These are phyloP conservation scores for Astyanax mexicanus DNA, from an alignment of 2,797 vertebrate species.

Conservation along the genomic window DNA sequence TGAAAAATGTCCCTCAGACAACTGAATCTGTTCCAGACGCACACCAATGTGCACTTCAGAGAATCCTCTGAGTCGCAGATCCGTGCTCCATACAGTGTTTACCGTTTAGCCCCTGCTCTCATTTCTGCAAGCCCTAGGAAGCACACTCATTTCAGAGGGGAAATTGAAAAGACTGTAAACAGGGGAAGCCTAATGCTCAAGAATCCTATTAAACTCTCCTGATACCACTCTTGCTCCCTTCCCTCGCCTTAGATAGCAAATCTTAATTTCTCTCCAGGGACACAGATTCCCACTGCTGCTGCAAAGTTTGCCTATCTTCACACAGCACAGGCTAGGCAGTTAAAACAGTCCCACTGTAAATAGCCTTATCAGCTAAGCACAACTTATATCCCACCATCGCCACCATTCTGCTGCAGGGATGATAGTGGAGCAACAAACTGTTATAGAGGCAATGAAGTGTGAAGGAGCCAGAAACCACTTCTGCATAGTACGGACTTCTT, in stretches of 20 bases:
- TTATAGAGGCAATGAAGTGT: slow-evolving; percentile 11
- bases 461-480: slow-evolving; percentile 2
- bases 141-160: slow-evolving; percentile 25
- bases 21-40: slow-evolving; percentile 8
- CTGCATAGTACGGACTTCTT: no score
- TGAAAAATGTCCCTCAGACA: slow-evolving; percentile 16
- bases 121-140: slow-evolving; percentile 23
- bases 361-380: slow-evolving; percentile 78
- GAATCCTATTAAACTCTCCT: slow-evolving; percentile 60
- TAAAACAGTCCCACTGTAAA: slow-evolving; percentile 77
- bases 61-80: background rate
- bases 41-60: slow-evolving; percentile 13
- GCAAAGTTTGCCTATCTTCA: slow-evolving; percentile 79
- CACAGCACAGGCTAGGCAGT: slow-evolving; percentile 74
- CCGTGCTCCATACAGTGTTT: slow-evolving; percentile 10
- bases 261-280: slow-evolving; percentile 77
- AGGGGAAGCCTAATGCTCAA: slow-evolving; percentile 49
- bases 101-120: slow-evolving; percentile 28
- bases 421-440: slow-evolving; percentile 5
- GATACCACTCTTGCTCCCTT: slow-evolving; percentile 49
- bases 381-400: slow-evolving; percentile 68
- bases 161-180: slow-evolving; percentile 44
- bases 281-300: slow-evolving; percentile 71
- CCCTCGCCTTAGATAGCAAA: slow-evolving; percentile 68
- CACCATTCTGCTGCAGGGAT: slow-evolving; percentile 47